These are phyloP conservation scores for Prosapia bicincta DNA, from an alignment of 2,888 invertebrate species.

Conservation along the genomic window DNA sequence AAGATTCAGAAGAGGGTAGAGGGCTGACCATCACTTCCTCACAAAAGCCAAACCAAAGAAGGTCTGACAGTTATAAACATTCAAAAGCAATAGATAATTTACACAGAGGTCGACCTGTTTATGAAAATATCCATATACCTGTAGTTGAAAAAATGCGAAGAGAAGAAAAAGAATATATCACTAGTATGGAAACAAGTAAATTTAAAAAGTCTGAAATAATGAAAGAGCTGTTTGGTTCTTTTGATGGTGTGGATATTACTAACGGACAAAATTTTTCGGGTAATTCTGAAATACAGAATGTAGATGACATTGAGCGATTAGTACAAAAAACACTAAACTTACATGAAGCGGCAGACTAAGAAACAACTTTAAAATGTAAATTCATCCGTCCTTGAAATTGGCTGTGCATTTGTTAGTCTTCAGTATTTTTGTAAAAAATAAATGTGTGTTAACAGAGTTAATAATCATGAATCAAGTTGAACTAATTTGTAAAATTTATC, in stretches of 20 bases:
- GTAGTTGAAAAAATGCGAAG: conserved; percentile 17
- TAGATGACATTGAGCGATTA: background rate
- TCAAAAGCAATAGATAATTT: conserved; percentile 15
- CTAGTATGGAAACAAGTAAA: conserved; percentile 2
- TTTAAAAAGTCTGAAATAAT: conserved; percentile 33
- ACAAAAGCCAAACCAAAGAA: conserved; percentile 1
- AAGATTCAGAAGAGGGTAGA: conserved; percentile 4
- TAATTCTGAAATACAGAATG: background rate
- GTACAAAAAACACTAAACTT: background rate
- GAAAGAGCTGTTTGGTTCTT: conserved; percentile 32
- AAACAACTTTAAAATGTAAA: background rate
- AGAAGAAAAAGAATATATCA: conserved; percentile 23
- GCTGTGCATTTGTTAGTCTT: background rate
- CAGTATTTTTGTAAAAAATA: background rate
- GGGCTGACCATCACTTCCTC: background rate
- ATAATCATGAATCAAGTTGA: no score
- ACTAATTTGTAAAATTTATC: no score
- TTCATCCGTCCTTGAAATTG: background rate
- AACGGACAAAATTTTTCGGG: background rate
- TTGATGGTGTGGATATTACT: background rate
- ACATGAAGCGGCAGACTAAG: background rate
- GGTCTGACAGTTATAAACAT: conserved; percentile 13
- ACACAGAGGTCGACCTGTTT: conserved; percentile 17
- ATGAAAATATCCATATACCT: conserved; percentile 13
- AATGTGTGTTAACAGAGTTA: background rate